Base-by-base conservation (phyloP, 92 coral and sea anemone genomes). In the Bergia sp. region DNA sequence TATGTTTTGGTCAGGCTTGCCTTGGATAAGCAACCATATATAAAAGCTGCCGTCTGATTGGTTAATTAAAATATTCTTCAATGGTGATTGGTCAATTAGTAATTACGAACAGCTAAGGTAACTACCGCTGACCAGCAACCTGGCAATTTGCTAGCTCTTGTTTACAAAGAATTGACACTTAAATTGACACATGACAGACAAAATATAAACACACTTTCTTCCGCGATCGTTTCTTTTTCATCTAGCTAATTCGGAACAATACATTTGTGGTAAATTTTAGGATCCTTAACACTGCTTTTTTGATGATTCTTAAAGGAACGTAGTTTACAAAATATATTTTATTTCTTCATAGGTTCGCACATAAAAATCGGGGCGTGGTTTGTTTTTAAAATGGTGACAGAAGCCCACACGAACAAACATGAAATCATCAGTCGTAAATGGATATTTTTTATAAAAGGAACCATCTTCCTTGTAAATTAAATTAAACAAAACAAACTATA, bases 11-110 rank as follows among this genome's bases (percentile, higher is more conserved):
- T 71, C 61, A 67, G 78, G 65, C 61, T 84, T 38, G 80, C 87
- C 87, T 84, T 84, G 79, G 69, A 69, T 84, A 71, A 71, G 87
- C 50, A 79, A 84, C 87, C 87, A 67, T 69, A 69, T 84, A 84
- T 84, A 84, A 80, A 43, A 12, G 87, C 55, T 74, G 58, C 87
- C 78, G 6, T 84, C 87, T 84, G 87, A 84, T 84, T 84, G 87
- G 87, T 47, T 43, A 84, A 71, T 84, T 84, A 71, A 29, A 29
- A 29, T 44, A 71, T 45, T 71, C 37, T 18, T 84, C 78, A 69
- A 84, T 71, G 58, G n/a, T 84, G 87, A 84, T 84, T 84, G 87
- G 87, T 37, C 65, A 84, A 69, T 84, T 84, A 84, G 29, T 1
- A 47, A 29, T 4, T 15, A 75, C 77, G 45, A 64, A 15, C 13